Base-by-base conservation (phyloP, 2,888 invertebrate genomes). In the Podotricha telesiphe region DNA sequence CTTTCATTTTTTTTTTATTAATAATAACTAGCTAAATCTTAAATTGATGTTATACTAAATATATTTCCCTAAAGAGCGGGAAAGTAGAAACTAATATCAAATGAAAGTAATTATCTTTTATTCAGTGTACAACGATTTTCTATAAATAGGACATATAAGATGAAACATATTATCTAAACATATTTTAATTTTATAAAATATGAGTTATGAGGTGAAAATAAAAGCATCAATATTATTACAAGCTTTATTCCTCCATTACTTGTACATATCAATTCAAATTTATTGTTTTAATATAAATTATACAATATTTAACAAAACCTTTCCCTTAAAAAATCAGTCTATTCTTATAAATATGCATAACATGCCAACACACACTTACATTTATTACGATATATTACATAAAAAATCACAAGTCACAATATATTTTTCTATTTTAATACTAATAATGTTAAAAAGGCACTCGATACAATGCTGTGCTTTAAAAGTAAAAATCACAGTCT, bases 401-500 rank as follows among this genome's bases (percentile, higher is more conserved):
- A 11, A 34, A 37, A 62, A 62, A 62, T 62, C 34, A 62, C 59
- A 59, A 55, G 20, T 67, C 19, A 45, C 47, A 50, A n/a, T 10
- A 20, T 64, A 48, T 64, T 56, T 56, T 5, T 64, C 55, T 47
- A 37, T 63, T 58, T 37, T 28, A 13, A 63, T 22, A 47, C 34
- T 63, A 47, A 53, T 28, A 13, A 63, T 22, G 40, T 48, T 63
- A 47, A 53, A 34, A 53, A 70, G 70, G 65, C 67, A 70, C 65
- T 65, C 40, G n/a, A 63, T 42, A 53, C 47, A 28, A 13, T 37
- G 45, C 34, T 15, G 37, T 8, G 19, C 8, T 45, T 11, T 45
- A 42, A 42, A 47, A n/a, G 37, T 55, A 42, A 67, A 80, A 83
- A 89, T 93, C 88, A 97, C 87, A 97, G 95, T 88, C 97, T 95